phyloP scores from a whole-genome alignment of 2,113 vertebrate genomes.

The Pseudorhombus dupliciocellatus region DNA sequence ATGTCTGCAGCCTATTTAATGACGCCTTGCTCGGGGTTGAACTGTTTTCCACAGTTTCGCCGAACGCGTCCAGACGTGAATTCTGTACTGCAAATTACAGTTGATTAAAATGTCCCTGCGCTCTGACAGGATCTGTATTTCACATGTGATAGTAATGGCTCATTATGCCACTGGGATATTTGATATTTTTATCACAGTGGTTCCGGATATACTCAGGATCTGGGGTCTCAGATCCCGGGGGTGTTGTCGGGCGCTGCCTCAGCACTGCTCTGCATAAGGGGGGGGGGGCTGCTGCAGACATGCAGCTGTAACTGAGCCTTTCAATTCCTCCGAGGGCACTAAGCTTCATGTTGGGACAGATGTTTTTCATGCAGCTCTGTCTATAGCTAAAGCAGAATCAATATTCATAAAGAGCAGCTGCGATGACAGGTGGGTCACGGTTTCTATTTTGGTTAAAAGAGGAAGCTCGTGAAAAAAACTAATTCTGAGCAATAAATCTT shows the following conservation, averaged over 20 bases:
- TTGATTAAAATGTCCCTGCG: background rate
- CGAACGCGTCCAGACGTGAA: background rate
- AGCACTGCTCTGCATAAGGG: constrained; percentile 7
- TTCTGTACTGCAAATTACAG: background rate
- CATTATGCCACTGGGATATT: constrained; percentile 8
- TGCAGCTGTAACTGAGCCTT: constrained; percentile 52
- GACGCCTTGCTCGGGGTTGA: background rate
- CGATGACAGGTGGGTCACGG: constrained; percentile 25
- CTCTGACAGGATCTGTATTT: background rate
- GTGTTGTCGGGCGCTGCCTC: constrained; percentile 16
- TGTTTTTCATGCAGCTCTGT: constrained; percentile 57
- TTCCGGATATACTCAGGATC: background rate
- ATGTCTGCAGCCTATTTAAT: background rate
- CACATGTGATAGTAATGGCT: constrained; percentile 4
- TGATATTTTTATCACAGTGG: constrained; percentile 10
- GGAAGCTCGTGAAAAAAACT: background rate
- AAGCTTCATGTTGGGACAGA: constrained; percentile 44
- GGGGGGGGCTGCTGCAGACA: constrained; percentile 32
- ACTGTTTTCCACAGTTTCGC: background rate
- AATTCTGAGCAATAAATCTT: background rate
- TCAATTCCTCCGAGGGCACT: constrained; percentile 48
- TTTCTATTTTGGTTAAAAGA: constrained; percentile 24
- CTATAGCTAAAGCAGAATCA: constrained; percentile 40
- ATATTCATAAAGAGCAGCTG: constrained; percentile 57
- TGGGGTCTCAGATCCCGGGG: constrained; percentile 13